Conservation (phyloP, 2,888 invertebrate genomes). For the Atherix ibis region DNA sequence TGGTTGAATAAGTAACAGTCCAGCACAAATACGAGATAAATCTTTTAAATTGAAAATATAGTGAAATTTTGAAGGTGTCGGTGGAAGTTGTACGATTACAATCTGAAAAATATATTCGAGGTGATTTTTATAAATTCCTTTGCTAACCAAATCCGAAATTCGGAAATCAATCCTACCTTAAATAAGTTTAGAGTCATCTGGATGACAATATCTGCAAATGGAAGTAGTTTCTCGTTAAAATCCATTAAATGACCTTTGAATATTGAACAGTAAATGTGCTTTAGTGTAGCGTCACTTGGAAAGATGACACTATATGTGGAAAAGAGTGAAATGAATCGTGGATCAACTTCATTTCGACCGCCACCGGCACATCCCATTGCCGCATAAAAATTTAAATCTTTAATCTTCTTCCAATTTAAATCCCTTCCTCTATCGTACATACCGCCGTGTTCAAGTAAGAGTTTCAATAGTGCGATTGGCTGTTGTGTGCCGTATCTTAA, state of each 20-base stretch:
- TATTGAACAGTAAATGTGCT: slow-evolving; percentile 70
- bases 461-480: slow-evolving; percentile 79
- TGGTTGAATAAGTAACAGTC: slow-evolving; percentile 61
- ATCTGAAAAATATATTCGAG: slow-evolving; percentile 38
- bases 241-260: slow-evolving; percentile 56
- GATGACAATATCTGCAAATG: slow-evolving; percentile 49
- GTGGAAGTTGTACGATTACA: slow-evolving; percentile 62
- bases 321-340: slow-evolving; percentile 83
- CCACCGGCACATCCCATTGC: slow-evolving; percentile 83
- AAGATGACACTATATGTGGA: slow-evolving; percentile 73
- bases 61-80: slow-evolving; percentile 87
- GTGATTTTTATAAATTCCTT: slow-evolving; percentile 1
- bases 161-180: slow-evolving; percentile 38
- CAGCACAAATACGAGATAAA: slow-evolving; percentile 68
- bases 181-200: slow-evolving; percentile 69
- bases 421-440: slow-evolving; percentile 82
- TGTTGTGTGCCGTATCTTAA: slow-evolving; percentile 75
- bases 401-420: slow-evolving; percentile 74
- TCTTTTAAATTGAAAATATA: slow-evolving; percentile 89
- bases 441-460: slow-evolving; percentile 76
- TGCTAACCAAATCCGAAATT: too few species aligned
- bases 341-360: slow-evolving; percentile 79
- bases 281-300: slow-evolving; percentile 60
- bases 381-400: slow-evolving; percentile 60
- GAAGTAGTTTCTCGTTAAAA: slow-evolving; percentile 51